These are phyloP conservation scores for Acleris holmiana DNA, from an alignment of 2,888 invertebrate species.

Conservation along the genomic window DNA sequence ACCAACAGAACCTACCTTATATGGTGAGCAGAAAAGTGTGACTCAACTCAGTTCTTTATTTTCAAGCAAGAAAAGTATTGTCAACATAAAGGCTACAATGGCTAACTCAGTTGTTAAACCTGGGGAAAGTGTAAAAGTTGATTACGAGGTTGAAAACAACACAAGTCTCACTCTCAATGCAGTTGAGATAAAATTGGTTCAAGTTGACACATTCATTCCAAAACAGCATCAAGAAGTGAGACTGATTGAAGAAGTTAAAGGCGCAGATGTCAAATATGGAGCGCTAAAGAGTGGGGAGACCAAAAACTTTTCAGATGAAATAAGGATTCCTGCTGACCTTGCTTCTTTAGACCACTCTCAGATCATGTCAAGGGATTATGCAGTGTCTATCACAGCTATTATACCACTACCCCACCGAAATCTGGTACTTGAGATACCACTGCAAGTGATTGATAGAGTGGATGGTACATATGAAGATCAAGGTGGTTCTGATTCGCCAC, in stretches of 20 bases:
- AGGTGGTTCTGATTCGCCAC: constrained; percentile 10
- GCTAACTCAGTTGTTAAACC: constrained; percentile 20
- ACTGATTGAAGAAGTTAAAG: constrained; percentile 10
- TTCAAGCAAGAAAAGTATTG: constrained; percentile 29
- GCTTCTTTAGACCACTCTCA: constrained; percentile 21
- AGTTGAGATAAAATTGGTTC: constrained; percentile 22
- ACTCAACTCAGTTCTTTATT: constrained; percentile 28
- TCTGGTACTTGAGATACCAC: constrained; percentile 17
- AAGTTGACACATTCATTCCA: constrained; percentile 18
- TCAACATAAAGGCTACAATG: constrained; percentile 23
- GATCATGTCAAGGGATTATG: constrained; percentile 26
- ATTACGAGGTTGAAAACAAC: constrained; percentile 28
- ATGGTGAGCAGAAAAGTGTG: constrained; percentile 24
- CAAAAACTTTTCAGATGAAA: constrained; percentile 17
- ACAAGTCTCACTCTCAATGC: constrained; percentile 23
- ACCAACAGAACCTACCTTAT: constrained; percentile 15
- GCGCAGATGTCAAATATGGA: constrained; percentile 23
- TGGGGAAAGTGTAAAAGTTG: constrained; percentile 15
- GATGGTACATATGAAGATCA: constrained; percentile 1
- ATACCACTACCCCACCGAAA: constrained; percentile 24
- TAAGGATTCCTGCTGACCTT: constrained; percentile 7
- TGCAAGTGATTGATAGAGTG: constrained; percentile 22
- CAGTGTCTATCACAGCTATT: constrained; percentile 9
- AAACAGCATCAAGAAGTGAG: background rate
- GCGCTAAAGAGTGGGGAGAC: constrained; percentile 11